Evolutionary conservation across 35 echinoderm and acorn worm genomes (phyloP), one percentile per base, ranked within the genome.

Genomic region (Lytechinus pictus): DNA sequence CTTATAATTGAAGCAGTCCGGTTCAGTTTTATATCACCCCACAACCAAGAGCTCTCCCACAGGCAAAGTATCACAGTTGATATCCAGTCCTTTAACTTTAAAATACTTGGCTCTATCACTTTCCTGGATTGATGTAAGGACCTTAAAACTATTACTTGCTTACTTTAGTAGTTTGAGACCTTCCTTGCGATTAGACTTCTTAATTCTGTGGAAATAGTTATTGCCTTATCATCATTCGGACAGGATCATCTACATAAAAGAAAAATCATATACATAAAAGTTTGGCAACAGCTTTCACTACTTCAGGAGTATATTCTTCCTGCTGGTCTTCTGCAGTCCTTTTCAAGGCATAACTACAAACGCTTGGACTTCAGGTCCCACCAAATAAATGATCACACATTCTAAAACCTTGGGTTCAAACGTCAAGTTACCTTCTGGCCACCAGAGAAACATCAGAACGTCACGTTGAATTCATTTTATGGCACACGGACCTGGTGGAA

Each of bases 151-250:
- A 86, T 98, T 98, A 21, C 92, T 96, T 4, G 96, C 53, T 91
- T 94, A 98, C 91, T 98, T 96, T 11, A 94, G 95, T 27, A 96
- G 56, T 6, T 92, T 33, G 54, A 98, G 95, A 0, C 97, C 92
- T 19, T 92, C 97, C 90, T 56, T 4, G 88, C 9, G 21, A 94
- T 16, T 19, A 93, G 54, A 10, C 94, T 16, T 27, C 61, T 71
- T 2, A 97, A 87, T 29, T 54, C 86, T 61, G 56, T 27, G n/a
- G 94, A 91, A 13, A 96, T n/a, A 9, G 10, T 88, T 10, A 54
- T 92, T 16, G 95, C 95, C 9, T 54, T 93, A 28, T 94, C 56
- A 56, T 54, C 94, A 55, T 57, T 96, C 57, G 91, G 27, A 8
- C 95, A 91, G 0, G 95, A 95, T 4, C n/a, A n/a, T n/a, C n/a